Base-by-base conservation (phyloP, 2,888 invertebrate species). In the Dynastes maya region DNA sequence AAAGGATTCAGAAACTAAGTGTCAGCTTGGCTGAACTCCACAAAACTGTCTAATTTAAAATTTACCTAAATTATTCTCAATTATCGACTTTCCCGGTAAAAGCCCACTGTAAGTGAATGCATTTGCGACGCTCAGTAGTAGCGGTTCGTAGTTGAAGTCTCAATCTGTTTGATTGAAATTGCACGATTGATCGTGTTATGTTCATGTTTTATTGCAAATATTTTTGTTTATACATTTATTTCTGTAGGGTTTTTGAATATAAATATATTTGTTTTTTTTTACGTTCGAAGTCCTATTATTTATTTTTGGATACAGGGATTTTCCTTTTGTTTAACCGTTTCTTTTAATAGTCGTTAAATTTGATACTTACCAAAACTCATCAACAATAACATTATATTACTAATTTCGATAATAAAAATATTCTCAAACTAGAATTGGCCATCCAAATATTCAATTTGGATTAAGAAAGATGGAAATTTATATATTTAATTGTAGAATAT, bases 41-140 rank as follows among this genome's bases (percentile, higher is more conserved):
- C 45, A 45, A 45, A 45, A 45, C 45, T 70, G 70, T 51, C 53
- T 70, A 70, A 70, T 70, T 70, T 70, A 45, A 70, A 70, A 70
- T 70, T 70, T 70, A 29, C 13, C 53, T 70, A 70, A 70, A 70
- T 70, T 70, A 70, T 70, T 70, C 53, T 32, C 70, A 70, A 70
- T 53, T 70, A 70, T 70, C 70, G 70, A 70, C 27, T 53, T 37
- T 29, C 4, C 53, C 70, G 53, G 70, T 53, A 70, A 70, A 70
- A 70, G 70, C 70, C 13, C 40, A 45, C 45, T 45, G n/a, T 13
- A 32, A 16, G 8, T 16, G 40, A 40, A 65, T 37, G 40, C 40
- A 37, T 65, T 65, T 40, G 45, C 11, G 11, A 45, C 11, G 45
- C 8, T 45, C 45, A 8, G 45, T 45, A 45, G 11, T 45, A 45